Conservation (phyloP, 1,140 invertebrate species). For the Anoplophora glabripennis region DNA sequence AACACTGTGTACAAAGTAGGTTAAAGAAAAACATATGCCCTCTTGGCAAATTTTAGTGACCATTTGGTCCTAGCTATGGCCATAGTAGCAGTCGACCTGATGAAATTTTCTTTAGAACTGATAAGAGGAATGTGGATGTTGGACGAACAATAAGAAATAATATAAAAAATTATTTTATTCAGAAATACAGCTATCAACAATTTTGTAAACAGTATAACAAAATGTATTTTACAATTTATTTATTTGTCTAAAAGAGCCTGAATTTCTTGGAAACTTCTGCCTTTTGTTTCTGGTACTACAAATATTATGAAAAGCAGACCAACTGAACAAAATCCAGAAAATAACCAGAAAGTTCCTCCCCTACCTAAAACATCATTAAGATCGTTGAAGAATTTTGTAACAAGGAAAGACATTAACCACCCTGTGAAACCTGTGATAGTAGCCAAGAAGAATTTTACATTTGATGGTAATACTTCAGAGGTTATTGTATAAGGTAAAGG, state of each 20-base stretch:
- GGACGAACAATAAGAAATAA: too few relatives aligned
- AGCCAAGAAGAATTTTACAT: slow-evolving; percentile 68
- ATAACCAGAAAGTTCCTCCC: slow-evolving; percentile 75
- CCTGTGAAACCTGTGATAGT: slow-evolving; percentile 73
- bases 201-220: too few relatives aligned
- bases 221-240: too few relatives aligned
- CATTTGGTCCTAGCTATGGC: too few relatives aligned
- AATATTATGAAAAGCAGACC: slow-evolving; percentile 21
- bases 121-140: too few relatives aligned
- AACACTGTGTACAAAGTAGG: too few relatives aligned
- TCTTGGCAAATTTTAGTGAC: too few relatives aligned
- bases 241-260: slow-evolving; percentile 16
- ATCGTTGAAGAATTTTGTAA: slow-evolving; percentile 60
- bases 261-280: slow-evolving; percentile 30
- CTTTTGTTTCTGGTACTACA: slow-evolving; percentile 29
- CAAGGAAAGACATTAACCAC: slow-evolving; percentile 71
- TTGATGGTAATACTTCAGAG: slow-evolving; percentile 76
- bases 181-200: too few relatives aligned
- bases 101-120: too few relatives aligned
- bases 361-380: slow-evolving; percentile 60
- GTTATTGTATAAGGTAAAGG: slow-evolving; percentile 80
- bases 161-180: too few relatives aligned
- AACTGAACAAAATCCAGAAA: slow-evolving; percentile 52
- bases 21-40: too few relatives aligned
- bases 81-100: too few relatives aligned